Percentiles rank a stretch among this genome's conserved stretches.
Conservation (phyloP, 2,113 vertebrate genomes). For the Boleophthalmus pectinirostris region DNA sequence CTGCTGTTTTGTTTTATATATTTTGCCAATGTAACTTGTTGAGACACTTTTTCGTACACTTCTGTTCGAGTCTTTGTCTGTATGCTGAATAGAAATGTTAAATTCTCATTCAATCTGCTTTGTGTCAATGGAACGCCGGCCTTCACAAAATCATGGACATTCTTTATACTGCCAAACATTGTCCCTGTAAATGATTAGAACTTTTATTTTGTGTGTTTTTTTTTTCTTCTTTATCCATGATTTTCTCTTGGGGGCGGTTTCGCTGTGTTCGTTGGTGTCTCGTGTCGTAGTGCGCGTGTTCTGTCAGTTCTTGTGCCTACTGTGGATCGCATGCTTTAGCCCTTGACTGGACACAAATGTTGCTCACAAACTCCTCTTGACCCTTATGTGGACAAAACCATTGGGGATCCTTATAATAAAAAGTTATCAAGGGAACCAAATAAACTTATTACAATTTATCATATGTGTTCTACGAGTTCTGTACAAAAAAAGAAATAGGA, state of each 20-base stretch:
- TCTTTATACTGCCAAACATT: constrained; percentile 71
- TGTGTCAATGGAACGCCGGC: constrained; percentile 50
- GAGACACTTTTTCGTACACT: constrained; percentile 31
- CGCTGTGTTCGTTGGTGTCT: constrained; percentile 77
- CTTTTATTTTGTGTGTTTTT: constrained; percentile 14
- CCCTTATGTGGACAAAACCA: constrained; percentile 73
- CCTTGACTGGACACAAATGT: constrained; percentile 80
- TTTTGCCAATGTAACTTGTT: constrained; percentile 42
- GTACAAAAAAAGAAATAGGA: constrained; percentile 80
- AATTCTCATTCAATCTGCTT: constrained; percentile 44
- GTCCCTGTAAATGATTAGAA: constrained; percentile 50
- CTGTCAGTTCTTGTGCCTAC: constrained; percentile 82
- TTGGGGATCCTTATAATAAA: constrained; percentile 73
- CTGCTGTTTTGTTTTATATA: constrained; percentile 34
- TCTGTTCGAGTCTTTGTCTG: constrained; percentile 57
- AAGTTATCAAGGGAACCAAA: constrained; percentile 82
- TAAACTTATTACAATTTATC: constrained; percentile 81
- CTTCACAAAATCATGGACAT: constrained; percentile 73
- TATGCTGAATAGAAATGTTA: constrained; percentile 44
- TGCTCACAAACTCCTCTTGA: constrained; percentile 79
- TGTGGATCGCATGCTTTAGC: constrained; percentile 85
- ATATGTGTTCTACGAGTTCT: constrained; percentile 82
- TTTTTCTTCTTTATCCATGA: constrained; percentile 51
- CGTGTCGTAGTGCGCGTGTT: constrained; percentile 80
- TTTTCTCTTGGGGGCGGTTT: constrained; percentile 66